These are phyloP conservation scores for Malaclemys terrapin DNA, from an alignment of 2,113 vertebrate species.

Conservation along the genomic window DNA sequence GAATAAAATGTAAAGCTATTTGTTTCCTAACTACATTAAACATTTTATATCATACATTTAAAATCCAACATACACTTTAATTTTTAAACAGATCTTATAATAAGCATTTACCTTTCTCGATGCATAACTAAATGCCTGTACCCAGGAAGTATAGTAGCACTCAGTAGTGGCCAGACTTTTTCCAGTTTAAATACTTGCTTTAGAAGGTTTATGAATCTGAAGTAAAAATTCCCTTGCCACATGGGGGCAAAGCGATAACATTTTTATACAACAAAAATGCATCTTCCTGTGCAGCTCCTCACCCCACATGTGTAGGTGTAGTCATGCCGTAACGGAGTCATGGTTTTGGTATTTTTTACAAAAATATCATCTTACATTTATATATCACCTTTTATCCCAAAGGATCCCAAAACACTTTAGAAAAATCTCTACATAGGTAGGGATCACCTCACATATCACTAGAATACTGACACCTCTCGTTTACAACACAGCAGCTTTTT, in stretches of 20 bases:
- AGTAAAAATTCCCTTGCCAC: neutral
- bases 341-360: neutral
- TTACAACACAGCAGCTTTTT: neutral
- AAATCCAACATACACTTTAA: constrained; percentile 4
- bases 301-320: neutral
- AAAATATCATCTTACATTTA: neutral
- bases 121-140: neutral
- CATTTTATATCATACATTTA: constrained; percentile 9
- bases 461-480: neutral
- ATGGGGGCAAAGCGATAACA: neutral
- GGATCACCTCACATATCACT: neutral
- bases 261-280: neutral
- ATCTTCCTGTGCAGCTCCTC: neutral
- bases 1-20: constrained; percentile 38
- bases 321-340: neutral
- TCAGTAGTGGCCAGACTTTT: neutral
- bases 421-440: neutral
- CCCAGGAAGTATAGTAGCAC: constrained; percentile 8
- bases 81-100: neutral
- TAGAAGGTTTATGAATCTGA: neutral
- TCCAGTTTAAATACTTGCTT: constrained; percentile 38
- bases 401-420: neutral
- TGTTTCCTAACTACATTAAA: constrained; percentile 12
- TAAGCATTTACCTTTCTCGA: constrained; percentile 17
- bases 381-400: constrained; percentile 5